Evolutionary conservation across 2,888 invertebrate genomes (phyloP), one percentile per base, ranked within the genome.

Genomic region (Mechanitis mazaeus): DNA sequence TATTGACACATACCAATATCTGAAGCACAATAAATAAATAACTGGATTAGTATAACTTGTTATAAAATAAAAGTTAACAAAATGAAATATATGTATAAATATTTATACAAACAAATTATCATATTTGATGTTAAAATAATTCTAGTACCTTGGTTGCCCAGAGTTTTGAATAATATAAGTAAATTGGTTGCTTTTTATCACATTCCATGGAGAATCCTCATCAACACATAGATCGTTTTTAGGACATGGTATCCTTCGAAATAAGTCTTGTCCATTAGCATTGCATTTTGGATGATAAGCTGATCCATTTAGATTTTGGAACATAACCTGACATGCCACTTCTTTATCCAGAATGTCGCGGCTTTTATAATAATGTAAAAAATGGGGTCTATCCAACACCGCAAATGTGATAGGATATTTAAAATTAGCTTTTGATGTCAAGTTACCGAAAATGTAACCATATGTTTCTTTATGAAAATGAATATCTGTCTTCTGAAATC

Each of bases 401-500:
- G 97, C 96, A 69, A 98, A 93, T 20, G 96, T 97, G 46, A 95
- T 91, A 11, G 93, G 93, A 68, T 91, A 91, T 63, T 92, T 91
- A 74, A 94, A 93, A 61, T 92, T 90, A 55, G 91, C 87, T 68
- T 89, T 91, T 0, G 96, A 92, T 35, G 98, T 97, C 55, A 98
- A 93, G 83, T 98, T 98, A 12, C 99, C 99, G 81, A 97, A 99
- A 73, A 99, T 97, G 84, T 96, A 98, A 56, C 98, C 98, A 84
- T 95, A 95, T 69, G 97, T 96, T 76, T 96, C 94, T 72, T 94
- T 94, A 75, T 94, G 93, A 72, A 94, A 94, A 81, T 96, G 95
- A 54, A 94, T 92, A 82, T 97, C 96, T 12, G 98, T 98, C 86
- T 98, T 97, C 87, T 98, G 98, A 81, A 98, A 97, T 63, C 98